Evolutionary conservation across 1,140 invertebrate species (phyloP).

Genomic region (Ips nitidus): DNA sequence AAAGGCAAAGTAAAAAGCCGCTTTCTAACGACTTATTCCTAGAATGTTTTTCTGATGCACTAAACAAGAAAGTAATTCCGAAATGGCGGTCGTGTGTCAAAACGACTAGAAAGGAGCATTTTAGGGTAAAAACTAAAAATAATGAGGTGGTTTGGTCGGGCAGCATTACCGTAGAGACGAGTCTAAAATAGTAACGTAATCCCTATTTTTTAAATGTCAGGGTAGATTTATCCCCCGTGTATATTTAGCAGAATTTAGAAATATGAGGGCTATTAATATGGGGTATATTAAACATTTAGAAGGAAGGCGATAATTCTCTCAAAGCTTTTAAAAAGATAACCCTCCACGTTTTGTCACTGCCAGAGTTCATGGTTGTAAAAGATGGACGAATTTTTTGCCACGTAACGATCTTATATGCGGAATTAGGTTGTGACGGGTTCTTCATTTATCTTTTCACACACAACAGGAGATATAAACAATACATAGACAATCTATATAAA

Average conservation of each 20-base stretch:
- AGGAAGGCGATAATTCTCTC: constrained; percentile 8
- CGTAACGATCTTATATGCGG: not conserved
- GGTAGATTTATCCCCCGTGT: not conserved
- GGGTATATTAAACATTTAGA: constrained; percentile 10
- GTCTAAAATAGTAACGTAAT: not conserved
- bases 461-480: too few relatives aligned
- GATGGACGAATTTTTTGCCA: constrained; percentile 6
- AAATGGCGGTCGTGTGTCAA: not conserved
- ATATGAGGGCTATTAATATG: constrained; percentile 5
- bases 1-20: not conserved
- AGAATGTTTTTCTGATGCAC: not conserved
- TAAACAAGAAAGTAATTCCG: constrained; percentile 8
- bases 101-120: constrained; percentile 1
- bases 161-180: not conserved
- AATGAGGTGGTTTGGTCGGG: constrained; percentile 4
- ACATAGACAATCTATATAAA: not conserved
- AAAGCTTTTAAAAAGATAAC: constrained; percentile 12
- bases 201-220: constrained; percentile 2
- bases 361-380: constrained; percentile 8
- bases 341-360: constrained; percentile 10
- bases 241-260: constrained; percentile 4
- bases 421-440: not conserved
- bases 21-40: not conserved
- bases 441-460: constrained; percentile 5
- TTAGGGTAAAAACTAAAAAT: not conserved